phyloP scores from a whole-genome alignment of 2,888 invertebrate genomes.

The Dryomyza anilis region DNA sequence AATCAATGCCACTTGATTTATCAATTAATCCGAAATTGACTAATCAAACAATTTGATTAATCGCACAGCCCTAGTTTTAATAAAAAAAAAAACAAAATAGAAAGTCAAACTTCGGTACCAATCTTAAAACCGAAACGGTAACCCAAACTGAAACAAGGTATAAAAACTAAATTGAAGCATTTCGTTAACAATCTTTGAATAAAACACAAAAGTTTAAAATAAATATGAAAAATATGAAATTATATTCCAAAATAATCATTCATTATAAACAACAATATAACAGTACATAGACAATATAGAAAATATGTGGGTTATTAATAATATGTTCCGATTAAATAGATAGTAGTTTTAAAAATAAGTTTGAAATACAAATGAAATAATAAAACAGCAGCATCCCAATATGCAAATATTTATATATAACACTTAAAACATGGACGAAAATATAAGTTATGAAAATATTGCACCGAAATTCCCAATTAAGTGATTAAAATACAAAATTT shows the following conservation, averaged over 20 bases:
- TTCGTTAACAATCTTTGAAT: no score
- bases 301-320: background rate
- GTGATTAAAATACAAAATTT: background rate
- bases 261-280: constrained; percentile 22
- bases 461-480: constrained; percentile 11
- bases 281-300: constrained; percentile 11
- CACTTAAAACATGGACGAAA: no score
- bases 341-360: background rate
- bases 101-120: no score
- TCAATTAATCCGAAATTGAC: no score
- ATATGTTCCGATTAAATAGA: background rate
- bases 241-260: constrained; percentile 15
- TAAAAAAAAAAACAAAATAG: no score
- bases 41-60: no score
- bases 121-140: no score
- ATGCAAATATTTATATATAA: no score
- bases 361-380: background rate
- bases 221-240: constrained; percentile 10
- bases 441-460: constrained; percentile 3
- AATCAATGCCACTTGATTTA: no score
- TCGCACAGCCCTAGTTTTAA: no score
- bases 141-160: no score
- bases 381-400: background rate
- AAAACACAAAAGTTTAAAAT: background rate
- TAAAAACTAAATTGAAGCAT: no score